phyloP scores from a whole-genome alignment of 1,140 invertebrate genomes.

The Contarinia nasturtii region DNA sequence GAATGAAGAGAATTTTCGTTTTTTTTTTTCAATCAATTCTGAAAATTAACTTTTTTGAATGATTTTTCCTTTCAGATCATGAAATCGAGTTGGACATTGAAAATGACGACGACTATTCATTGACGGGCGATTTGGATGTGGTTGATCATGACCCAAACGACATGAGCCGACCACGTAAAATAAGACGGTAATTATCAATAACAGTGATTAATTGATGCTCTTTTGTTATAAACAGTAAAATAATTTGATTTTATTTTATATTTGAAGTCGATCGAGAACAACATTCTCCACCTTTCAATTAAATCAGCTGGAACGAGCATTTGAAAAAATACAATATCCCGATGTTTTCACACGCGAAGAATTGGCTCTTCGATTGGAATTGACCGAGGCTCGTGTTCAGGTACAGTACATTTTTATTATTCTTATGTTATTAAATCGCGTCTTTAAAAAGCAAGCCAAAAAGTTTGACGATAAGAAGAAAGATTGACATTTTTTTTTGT shows the following conservation, averaged over 20 bases:
- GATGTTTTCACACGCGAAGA: constrained; percentile 90
- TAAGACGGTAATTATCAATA: constrained; percentile 22
- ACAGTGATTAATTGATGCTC: neutral
- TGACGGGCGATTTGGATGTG: constrained; percentile 23
- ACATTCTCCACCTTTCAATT: constrained; percentile 94
- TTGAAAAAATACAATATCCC: constrained; percentile 96
- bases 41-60: too few relatives aligned
- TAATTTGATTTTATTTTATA: neutral
- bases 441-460: too few relatives aligned
- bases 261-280: constrained; percentile 43
- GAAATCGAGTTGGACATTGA: constrained; percentile 24
- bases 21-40: too few relatives aligned
- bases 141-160: constrained; percentile 24
- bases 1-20: too few relatives aligned
- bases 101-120: constrained; percentile 23
- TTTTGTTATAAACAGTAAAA: neutral
- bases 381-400: constrained; percentile 94
- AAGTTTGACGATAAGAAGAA: too few relatives aligned
- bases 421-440: too few relatives aligned
- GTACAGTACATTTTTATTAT: constrained; percentile 33
- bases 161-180: constrained; percentile 29
- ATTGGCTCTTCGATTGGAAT: constrained; percentile 77
- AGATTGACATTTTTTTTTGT: too few relatives aligned
- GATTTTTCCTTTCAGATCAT: too few relatives aligned
- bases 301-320: constrained; percentile 88